Evolutionary conservation across 2,888 invertebrate genomes (phyloP), one percentile per base, ranked within the genome.

Genomic region (Ryuthela nishihirai): DNA sequence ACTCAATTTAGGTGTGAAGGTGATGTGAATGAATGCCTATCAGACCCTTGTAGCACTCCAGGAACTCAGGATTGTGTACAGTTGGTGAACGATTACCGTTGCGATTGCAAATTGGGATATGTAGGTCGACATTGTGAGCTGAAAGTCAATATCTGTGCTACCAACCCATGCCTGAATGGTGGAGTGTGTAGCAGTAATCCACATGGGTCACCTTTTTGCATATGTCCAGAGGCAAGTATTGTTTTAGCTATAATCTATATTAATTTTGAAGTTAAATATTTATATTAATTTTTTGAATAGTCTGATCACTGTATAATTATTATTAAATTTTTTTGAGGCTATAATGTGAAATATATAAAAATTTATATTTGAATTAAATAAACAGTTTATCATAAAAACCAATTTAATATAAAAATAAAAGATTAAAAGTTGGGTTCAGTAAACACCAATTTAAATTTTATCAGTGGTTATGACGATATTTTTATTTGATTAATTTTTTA

Each of bases 1-100:
- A n/a, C n/a, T n/a, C n/a, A n/a, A n/a, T 87, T 87, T 0, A 79
- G 92, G 45, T 97, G 97, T 70, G 95, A 97, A 74, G 97, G 95
- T 0, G 95, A 97, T 71, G 91, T 97, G 67, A 95, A 97, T 72
- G 95, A 97, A 71, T 97, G 97, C 69, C 77, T 95, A 0, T 90
- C 92, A 0, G 88, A 89, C 73, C 95, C 95, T 0, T 94, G 93
- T 72, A 82, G 85, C 0, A 78, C 81, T 25, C 83, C 84, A 0
- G 93, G 93, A 0, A 93, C 92, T 0, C 82, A 88, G 62, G 92
- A 91, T 72, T 95, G 78, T 66, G 72, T 76, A 9, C 70, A 72
- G 43, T 78, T 93, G 26, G 83, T 92, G 45, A 94, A 95, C 73
- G 88, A 93, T 72, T 97, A 90, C 74, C 85, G 88, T 64, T 97